Conservation (phyloP, 2,888 invertebrate species). For the Conistra vaccinii region DNA sequence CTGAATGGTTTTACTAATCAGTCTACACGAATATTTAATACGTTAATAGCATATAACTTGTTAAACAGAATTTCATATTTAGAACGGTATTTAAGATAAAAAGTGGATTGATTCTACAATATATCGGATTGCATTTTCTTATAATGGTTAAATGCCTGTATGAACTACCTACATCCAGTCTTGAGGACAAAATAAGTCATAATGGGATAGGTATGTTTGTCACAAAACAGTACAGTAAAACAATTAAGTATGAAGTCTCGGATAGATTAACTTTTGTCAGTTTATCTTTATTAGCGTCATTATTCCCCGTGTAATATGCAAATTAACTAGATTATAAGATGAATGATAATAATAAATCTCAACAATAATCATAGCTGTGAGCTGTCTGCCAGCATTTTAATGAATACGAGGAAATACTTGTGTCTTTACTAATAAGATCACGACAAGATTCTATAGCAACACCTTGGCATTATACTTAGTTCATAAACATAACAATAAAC, state of each 20-base stretch:
- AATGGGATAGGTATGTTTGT: not conserved
- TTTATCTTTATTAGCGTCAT: constrained; percentile 38
- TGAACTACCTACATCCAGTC: not conserved
- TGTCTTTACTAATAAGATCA: not conserved
- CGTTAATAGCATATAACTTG: too few relatives aligned
- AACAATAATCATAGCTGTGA: constrained; percentile 18
- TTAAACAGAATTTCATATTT: too few relatives aligned
- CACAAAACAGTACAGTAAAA: not conserved
- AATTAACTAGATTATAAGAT: constrained; percentile 44
- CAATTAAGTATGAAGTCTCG: too few relatives aligned
- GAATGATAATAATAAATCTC: constrained; percentile 44
- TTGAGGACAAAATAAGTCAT: not conserved
- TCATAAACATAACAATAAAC: not conserved
- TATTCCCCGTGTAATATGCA: constrained; percentile 35
- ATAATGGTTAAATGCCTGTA: too few relatives aligned
- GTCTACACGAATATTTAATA: too few relatives aligned
- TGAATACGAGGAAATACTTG: constrained; percentile 27
- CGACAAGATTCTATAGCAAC: not conserved
- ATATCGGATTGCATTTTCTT: too few relatives aligned
- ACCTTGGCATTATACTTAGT: not conserved
- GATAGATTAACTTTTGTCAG: not conserved
- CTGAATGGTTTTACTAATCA: too few relatives aligned
- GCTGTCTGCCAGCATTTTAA: constrained; percentile 23
- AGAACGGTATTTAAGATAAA: too few relatives aligned
- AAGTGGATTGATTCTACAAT: too few relatives aligned